Evolutionary conservation across 30 jellyfish, hydroid and myxozoan species (phyloP), one percentile per base, ranked within the genome.

Genomic region (Hydractinia symbiolongicarpus): DNA sequence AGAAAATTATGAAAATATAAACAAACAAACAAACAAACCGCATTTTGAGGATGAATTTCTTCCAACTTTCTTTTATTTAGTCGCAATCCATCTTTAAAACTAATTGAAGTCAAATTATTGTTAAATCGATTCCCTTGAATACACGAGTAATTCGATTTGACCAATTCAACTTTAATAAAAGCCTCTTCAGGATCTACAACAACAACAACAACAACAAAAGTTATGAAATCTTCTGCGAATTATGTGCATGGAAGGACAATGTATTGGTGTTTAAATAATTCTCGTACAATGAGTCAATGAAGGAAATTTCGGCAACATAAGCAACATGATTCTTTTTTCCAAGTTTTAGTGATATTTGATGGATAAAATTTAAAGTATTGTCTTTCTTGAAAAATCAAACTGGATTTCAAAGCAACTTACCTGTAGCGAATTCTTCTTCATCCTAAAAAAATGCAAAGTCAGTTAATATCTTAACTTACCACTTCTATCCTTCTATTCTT

Each of bases 131-230:
- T 77, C 15, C 60, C 55, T n/a, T 77, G 56, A 19, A 77, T 66
- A 78, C 55, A 9, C 54, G 52, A 9, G 85, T 77, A 77, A 49
- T 77, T 77, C 55, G 55, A 54, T 9, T 77, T 60, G 79, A 77
- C 16, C 19, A 77, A 55, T 50, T 58, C 85, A 53, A 58, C 52
- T 49, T 66, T 77, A 5, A 54, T 58, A 4, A 58, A 57, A 9
- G 78, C 15, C 15, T 77, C 85, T 21, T 57, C 85, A 77, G 85
- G 82, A 10, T 30, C 85, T 77, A 77, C 54, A 20, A 77, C 5
- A 77, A 30, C 44, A 54, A 70, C n/a, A n/a, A 57, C 68, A 58
- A 58, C 69, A 11, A 11, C 69, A 58, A 58, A 58, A 58, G 17
- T 58, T 58, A 11, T 16, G 19, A 3, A 58, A 58, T 0, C 2